Evolutionary conservation across 2,113 vertebrate genomes (phyloP).

Genomic region (Brachyistius frenatus): DNA sequence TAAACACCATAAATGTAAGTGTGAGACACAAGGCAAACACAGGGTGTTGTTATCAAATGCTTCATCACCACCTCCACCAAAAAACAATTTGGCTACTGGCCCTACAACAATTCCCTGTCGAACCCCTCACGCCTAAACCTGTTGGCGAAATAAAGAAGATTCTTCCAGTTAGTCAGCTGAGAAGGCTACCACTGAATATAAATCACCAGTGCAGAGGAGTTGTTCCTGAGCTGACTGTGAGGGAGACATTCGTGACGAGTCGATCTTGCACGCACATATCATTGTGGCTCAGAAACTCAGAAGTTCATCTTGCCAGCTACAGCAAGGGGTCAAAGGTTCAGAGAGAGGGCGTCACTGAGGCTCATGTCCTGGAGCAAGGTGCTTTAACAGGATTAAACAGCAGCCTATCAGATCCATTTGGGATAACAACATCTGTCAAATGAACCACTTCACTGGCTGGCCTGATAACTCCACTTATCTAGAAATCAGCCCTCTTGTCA

Average conservation of each 20-base stretch:
- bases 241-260: not conserved
- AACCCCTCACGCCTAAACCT: no score
- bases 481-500: conserved; percentile 63
- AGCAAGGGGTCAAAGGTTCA: conserved; percentile 67
- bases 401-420: conserved; percentile 74
- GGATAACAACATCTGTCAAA: conserved; percentile 81
- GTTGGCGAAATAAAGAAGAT: no score
- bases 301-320: conserved; percentile 7
- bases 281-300: not conserved
- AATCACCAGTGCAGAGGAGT: conserved; percentile 14
- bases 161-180: no score
- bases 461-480: conserved; percentile 73
- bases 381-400: conserved; percentile 80
- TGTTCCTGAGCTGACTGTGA: conserved; percentile 8
- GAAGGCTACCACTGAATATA: not conserved
- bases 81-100: no score
- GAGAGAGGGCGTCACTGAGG: conserved; percentile 56
- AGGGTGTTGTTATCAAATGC: not conserved
- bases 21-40: not conserved
- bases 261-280: not conserved
- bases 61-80: no score
- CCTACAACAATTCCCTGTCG: no score
- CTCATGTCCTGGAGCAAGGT: conserved; percentile 74
- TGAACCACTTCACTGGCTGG: conserved; percentile 67
- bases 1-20: no score